A percentile compares a stretch with the other conserved stretches of the same genome.
Conservation (phyloP, 2,888 invertebrate genomes). For the Frankliniella fusca region DNA sequence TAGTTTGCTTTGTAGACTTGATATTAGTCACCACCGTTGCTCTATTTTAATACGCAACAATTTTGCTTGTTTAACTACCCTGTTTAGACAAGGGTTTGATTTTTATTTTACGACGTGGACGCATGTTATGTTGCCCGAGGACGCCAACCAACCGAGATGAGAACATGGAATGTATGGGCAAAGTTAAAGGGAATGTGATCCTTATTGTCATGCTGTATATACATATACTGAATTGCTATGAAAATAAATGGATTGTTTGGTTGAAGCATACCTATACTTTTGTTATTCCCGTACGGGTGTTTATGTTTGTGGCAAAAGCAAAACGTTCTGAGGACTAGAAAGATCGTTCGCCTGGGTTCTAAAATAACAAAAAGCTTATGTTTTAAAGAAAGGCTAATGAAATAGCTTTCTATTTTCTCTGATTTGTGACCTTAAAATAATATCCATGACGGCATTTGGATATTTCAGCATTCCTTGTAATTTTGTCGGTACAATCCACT, state of each 20-base stretch:
- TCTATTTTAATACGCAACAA: background rate
- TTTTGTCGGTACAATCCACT: conserved; percentile 13
- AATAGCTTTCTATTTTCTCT: background rate
- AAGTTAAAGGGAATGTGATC: conserved; percentile 15
- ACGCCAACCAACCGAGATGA: background rate
- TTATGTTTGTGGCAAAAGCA: conserved; percentile 13
- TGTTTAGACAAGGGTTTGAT: background rate
- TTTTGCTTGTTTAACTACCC: background rate
- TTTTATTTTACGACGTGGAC: background rate
- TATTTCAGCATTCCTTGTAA: conserved; percentile 19
- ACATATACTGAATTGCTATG: conserved; percentile 16
- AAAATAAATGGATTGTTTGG: conserved; percentile 22
- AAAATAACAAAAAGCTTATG: background rate
- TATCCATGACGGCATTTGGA: background rate
- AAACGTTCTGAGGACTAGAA: conserved; percentile 22
- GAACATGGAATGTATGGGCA: conserved; percentile 20
- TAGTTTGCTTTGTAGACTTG: background rate
- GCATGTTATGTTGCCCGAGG: background rate
- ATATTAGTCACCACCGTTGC: background rate
- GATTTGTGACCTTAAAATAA: background rate
- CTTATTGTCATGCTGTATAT: background rate
- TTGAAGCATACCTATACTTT: background rate
- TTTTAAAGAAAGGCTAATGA: background rate
- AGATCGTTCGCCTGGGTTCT: background rate
- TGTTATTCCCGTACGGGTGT: background rate